Evolutionary conservation across 2,797 vertebrate species (phyloP), one percentile per base, ranked within the genome.

Genomic region (Hydrophis major): DNA sequence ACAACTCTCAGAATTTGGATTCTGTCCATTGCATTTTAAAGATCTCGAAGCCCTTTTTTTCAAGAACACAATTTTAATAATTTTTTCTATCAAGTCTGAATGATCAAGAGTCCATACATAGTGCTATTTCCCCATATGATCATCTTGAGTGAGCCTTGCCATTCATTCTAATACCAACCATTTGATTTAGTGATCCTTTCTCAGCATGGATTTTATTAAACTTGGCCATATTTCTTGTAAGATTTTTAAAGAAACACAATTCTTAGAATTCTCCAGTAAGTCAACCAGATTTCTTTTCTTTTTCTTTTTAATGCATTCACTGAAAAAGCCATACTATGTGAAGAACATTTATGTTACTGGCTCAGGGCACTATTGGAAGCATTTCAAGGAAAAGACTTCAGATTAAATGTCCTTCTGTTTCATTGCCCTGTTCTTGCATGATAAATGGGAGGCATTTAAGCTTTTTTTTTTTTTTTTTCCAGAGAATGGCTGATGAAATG

Each of bases 151-250:
- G 7, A 20, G 47, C 18, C 93, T 89, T 92, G 7, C 92, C 60
- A 74, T 66, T 22, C 0, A 0, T 60, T 91, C 92, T 91, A 66
- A 89, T n/a, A 89, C 63, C 59, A 87, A n/a, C 42, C 1, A 91
- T 63, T 92, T 90, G 8, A 1, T 53, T 47, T 83, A 22, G 90
- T 90, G 93, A 55, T 42, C 61, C 0, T 0, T 92, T 90, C 20
- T 78, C 78, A 74, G 37, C 86, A 87, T 37, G 53, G 86, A 63
- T 61, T 4, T 50, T 60, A n/a, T 0, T 2, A 87, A 66, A 53
- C 4, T 60, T 93, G 11, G 89, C 37, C 32, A 86, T 2, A 57
- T 60, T 69, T 94, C 37, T 63, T 93, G 87, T 50, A 93, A 57
- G 5, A 4, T 53, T 3, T 61, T 32, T 69, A 89, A 25, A 88